Base-by-base conservation (phyloP, 2,888 invertebrate species). In the Eristalis intricaria region DNA sequence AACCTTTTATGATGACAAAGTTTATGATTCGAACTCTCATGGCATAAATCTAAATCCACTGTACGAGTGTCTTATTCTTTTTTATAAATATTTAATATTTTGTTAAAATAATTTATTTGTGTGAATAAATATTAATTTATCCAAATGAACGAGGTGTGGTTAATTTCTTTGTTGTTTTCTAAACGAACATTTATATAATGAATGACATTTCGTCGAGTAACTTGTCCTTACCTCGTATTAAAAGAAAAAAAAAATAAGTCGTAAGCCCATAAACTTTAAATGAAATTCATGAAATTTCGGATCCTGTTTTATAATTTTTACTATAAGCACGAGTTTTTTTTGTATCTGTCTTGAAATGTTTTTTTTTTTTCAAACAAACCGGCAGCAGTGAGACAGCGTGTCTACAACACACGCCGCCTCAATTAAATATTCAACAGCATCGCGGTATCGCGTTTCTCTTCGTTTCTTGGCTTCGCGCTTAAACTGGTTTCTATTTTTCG, bases 371-470 rank as follows among this genome's bases (percentile, higher is more conserved):
- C n/a, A 43, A 68, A 58, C 43, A 82, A 77, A 82, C 82, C 76
- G 63, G 68, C 63, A 65, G 23, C 66, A 35, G 15, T 50, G 71
- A 76, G 76, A 77, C 81, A 81, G 64, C 22, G 19, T 77, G 60
- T 81, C 73, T 73, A 64, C 5, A 65, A 77, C 77, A 77, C 85
- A 74, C 68, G 81, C 77, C 61, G 40, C 50, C 22, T 40, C 26
- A 29, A 65, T 73, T 69, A 64, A 73, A 66, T 29, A 74, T 68
- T 81, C 80, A 81, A 66, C 43, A 50, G 60, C 5, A 61, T 60
- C 58, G 29, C 64, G 11, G 15, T 43, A 60, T 65, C 40, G 65
- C 43, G 40, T 79, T 79, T 79, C 71, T 60, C 60, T 65, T 70
- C 19, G n/a, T 65, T 60, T 56, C 64, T 50, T 50, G 32, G 58